Conservation (phyloP, 2,888 invertebrate species). For the Pristionchus japonicus region DNA sequence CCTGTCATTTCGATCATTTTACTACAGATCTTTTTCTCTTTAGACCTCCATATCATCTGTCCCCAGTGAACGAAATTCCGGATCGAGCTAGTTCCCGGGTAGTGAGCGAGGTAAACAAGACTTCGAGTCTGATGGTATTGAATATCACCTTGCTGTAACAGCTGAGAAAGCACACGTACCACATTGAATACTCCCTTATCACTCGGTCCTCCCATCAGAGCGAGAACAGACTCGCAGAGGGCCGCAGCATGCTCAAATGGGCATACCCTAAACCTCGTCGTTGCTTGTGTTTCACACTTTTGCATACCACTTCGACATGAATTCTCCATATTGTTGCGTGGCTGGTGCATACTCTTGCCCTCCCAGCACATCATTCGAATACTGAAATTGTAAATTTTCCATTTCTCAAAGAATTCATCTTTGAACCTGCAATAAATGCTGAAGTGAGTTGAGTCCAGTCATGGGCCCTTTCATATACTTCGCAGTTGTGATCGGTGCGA, state of each 20-base stretch:
- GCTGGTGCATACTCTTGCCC: not conserved
- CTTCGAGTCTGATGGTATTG: not conserved
- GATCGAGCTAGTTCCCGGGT: constrained; percentile 31
- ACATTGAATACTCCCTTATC: not conserved
- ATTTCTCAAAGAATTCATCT: not conserved
- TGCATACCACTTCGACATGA: not conserved
- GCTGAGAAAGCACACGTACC: not conserved
- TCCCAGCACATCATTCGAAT: not conserved
- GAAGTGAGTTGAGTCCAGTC: not conserved
- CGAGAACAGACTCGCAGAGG: not conserved
- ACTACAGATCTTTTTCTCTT: too few relatives aligned
- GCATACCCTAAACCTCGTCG: not conserved
- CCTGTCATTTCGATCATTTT: not conserved
- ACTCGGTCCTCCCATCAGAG: not conserved
- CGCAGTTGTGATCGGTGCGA: constrained; percentile 5
- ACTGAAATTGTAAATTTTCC: too few relatives aligned
- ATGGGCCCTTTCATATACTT: constrained; percentile 2
- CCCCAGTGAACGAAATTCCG: constrained; percentile 43
- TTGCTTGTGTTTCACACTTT: not conserved
- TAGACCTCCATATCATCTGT: constrained; percentile 41
- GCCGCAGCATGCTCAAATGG: not conserved
- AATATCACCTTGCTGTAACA: not conserved
- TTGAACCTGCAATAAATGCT: not conserved
- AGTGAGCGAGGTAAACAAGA: constrained; percentile 41
- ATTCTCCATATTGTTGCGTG: not conserved